These are phyloP conservation scores for Melanchra persicariae DNA, from an alignment of 2,888 invertebrate genomes.

Conservation along the genomic window DNA sequence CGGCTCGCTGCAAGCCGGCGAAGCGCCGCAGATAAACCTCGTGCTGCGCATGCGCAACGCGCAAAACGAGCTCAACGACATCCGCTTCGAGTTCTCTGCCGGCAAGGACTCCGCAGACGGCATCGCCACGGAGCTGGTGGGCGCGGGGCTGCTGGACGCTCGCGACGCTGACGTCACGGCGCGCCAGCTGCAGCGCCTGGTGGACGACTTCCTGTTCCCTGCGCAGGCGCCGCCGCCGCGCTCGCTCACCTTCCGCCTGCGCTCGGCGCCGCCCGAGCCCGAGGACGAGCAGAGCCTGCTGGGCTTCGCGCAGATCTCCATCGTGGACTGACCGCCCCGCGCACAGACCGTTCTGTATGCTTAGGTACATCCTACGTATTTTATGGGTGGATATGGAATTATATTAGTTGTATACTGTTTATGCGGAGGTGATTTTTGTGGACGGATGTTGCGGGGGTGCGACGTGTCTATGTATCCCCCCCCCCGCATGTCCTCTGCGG, in stretches of 20 bases:
- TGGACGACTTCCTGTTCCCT: slow-evolving; percentile 91
- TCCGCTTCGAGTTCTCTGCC: slow-evolving; percentile 99
- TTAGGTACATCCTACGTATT: slow-evolving; percentile 81
- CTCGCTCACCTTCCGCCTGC: slow-evolving; percentile 97
- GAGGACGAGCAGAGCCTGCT: slow-evolving; percentile 98
- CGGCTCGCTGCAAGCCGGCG: slow-evolving; percentile 79
- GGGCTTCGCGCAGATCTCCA: slow-evolving; percentile 99
- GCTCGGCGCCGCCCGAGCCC: slow-evolving; percentile 92
- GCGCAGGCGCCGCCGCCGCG: slow-evolving; percentile 90
- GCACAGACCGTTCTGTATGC: slow-evolving; percentile 65
- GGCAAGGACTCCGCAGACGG: slow-evolving; percentile 98
- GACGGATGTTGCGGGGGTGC: slow-evolving; percentile 41
- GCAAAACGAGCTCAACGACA: slow-evolving; percentile 98
- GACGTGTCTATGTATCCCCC: slow-evolving; percentile 22
- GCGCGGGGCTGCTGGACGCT: slow-evolving; percentile 98
- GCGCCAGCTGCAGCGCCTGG: slow-evolving; percentile 96
- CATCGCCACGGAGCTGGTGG: slow-evolving; percentile 98
- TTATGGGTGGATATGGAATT: slow-evolving; percentile 84
- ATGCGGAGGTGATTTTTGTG: slow-evolving; percentile 69
- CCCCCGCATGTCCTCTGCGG: slow-evolving; percentile 19
- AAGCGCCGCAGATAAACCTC: slow-evolving; percentile 93
- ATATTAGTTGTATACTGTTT: slow-evolving; percentile 73
- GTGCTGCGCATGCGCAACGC: slow-evolving; percentile 98
- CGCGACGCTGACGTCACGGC: slow-evolving; percentile 98
- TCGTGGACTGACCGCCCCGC: slow-evolving; percentile 93